phyloP scores from a whole-genome alignment of 2,113 vertebrate species.

The Engraulis encrasicolus region DNA sequence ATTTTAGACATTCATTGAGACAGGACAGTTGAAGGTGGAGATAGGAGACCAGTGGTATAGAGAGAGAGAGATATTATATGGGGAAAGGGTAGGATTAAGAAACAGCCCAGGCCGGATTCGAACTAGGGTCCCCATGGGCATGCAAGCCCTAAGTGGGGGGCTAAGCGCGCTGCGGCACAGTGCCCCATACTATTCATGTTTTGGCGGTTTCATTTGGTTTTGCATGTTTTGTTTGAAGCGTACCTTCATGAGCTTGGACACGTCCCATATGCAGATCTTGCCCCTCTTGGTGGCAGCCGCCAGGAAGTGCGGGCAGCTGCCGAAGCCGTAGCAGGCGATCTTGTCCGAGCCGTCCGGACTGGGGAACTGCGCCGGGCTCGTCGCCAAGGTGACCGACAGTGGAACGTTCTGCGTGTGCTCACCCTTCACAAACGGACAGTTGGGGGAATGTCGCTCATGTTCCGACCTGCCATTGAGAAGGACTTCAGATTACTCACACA shows the following conservation, averaged over 20 bases:
- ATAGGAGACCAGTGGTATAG: no score
- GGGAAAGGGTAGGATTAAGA: no score
- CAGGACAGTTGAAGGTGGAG: no score
- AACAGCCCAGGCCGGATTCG: no score
- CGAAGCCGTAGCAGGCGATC: slow-evolving; percentile 95
- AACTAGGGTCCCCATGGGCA: no score
- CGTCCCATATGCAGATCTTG: slow-evolving; percentile 98
- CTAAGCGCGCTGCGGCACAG: no score
- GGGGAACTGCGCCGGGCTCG: slow-evolving; percentile 95
- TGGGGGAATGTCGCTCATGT: slow-evolving; percentile 98
- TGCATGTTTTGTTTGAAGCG: no score
- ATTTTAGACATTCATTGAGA: no score
- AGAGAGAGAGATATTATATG: no score
- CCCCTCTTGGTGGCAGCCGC: slow-evolving; percentile 96
- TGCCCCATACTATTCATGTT: no score
- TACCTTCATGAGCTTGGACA: slow-evolving; percentile 99
- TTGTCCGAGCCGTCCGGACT: slow-evolving; percentile 91
- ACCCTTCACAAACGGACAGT: slow-evolving; percentile 98
- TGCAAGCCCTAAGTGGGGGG: no score
- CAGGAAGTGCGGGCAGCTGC: slow-evolving; percentile 96
- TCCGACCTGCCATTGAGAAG: slow-evolving; percentile 84
- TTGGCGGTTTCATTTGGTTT: no score
- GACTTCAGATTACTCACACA: neutral
- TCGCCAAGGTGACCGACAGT: slow-evolving; percentile 94
- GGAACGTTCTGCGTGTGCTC: slow-evolving; percentile 99